Evolutionary conservation across 1,140 invertebrate genomes (phyloP).

Genomic region (Maniola jurtina): DNA sequence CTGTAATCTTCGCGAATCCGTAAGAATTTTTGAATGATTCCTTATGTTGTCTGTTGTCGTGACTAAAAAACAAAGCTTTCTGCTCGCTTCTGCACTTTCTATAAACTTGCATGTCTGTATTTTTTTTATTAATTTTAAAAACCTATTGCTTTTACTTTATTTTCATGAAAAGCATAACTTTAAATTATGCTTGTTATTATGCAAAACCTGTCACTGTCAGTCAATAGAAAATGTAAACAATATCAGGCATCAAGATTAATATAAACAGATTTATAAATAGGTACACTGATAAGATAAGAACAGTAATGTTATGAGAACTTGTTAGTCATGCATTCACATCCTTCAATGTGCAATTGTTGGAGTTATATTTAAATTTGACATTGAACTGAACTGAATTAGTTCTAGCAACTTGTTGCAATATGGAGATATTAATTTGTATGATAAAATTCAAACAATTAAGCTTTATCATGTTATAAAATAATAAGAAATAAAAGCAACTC

Average conservation of each 20-base stretch:
- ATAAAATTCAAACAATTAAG: too few species aligned
- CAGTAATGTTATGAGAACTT: background rate
- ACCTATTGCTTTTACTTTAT: background rate
- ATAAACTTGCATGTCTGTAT: conserved; percentile 23
- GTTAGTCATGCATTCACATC: background rate
- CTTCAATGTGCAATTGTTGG: background rate
- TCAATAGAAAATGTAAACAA: conserved; percentile 8
- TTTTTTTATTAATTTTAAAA: background rate
- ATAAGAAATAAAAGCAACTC: too few species aligned
- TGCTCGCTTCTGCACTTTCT: conserved; percentile 38
- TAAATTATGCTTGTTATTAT: background rate
- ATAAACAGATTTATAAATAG: conserved; percentile 1
- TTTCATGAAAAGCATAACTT: background rate
- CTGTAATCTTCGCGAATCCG: conserved; percentile 58
- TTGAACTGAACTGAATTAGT: background rate
- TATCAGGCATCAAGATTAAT: background rate
- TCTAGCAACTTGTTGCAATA: too few species aligned
- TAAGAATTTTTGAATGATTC: conserved; percentile 48
- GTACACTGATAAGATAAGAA: conserved; percentile 1
- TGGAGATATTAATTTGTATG: too few species aligned
- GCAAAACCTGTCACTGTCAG: conserved; percentile 4
- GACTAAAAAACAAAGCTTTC: conserved; percentile 37
- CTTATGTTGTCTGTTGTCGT: conserved; percentile 41
- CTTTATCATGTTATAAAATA: too few species aligned
- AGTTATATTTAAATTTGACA: background rate